Evolutionary conservation across 2,888 invertebrate genomes (phyloP).

Genomic region (Spisula subtruncata): DNA sequence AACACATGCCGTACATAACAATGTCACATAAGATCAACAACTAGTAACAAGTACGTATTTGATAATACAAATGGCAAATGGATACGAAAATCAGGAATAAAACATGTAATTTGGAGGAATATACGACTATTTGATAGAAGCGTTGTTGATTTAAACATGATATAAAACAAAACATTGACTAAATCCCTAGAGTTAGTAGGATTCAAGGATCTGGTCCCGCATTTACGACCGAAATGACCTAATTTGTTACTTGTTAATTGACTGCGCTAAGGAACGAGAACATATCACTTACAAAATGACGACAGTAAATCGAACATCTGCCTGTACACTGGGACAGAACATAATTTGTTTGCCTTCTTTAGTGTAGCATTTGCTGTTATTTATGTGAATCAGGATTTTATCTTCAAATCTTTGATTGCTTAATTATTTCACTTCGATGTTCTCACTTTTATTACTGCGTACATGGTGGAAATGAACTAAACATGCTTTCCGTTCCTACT

Average conservation of each 20-base stretch:
- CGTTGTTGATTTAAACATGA: slow-evolving; percentile 6
- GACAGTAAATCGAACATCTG: slow-evolving; percentile 7
- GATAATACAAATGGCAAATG: no score
- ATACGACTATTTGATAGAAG: not conserved
- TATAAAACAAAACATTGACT: not conserved
- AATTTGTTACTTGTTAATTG: slow-evolving; percentile 32
- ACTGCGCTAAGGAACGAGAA: not conserved
- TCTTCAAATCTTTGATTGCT: slow-evolving; percentile 1
- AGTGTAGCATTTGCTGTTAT: not conserved
- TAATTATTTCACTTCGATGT: not conserved
- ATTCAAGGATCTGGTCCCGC: not conserved
- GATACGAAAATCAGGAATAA: no score
- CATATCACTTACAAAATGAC: not conserved
- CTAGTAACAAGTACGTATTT: no score
- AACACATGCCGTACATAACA: no score
- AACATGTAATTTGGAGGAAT: not conserved
- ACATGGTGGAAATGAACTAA: not conserved
- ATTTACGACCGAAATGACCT: slow-evolving; percentile 16
- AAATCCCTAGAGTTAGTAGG: not conserved
- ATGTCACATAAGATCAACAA: no score
- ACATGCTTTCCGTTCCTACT: not conserved
- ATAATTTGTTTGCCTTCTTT: slow-evolving; percentile 33
- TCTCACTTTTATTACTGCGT: not conserved
- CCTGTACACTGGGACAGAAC: slow-evolving; percentile 8
- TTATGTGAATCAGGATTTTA: slow-evolving; percentile 1